Evolutionary conservation across 2,797 vertebrate genomes (phyloP).

Genomic region (Poeciliopsis paucimaculata): DNA sequence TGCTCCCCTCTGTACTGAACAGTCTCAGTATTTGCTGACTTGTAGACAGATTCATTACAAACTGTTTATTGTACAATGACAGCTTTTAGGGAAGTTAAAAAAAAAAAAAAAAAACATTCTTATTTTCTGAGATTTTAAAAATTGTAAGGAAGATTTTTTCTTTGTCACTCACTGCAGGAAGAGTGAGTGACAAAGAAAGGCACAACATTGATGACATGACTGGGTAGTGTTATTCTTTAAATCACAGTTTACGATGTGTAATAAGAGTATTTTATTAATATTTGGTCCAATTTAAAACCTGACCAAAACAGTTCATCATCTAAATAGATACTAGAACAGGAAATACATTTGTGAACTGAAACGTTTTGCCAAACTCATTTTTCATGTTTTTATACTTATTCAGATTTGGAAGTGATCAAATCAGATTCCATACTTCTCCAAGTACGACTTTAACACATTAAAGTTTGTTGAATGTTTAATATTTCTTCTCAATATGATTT

Average conservation of each 20-base stretch:
- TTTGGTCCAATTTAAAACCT: neutral
- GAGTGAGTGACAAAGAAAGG: neutral
- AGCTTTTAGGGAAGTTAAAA: neutral
- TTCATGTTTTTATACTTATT: neutral
- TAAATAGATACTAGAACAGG: neutral
- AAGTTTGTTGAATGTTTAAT: neutral
- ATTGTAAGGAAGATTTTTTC: neutral
- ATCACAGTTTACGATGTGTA: neutral
- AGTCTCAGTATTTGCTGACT: conserved; percentile 32
- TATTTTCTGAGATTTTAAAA: neutral
- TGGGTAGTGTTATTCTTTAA: neutral
- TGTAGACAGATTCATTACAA: conserved; percentile 42
- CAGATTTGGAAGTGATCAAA: neutral
- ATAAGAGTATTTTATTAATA: neutral
- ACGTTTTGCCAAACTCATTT: neutral
- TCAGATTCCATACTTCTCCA: too few species aligned
- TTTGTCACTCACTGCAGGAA: neutral
- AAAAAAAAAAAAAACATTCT: neutral
- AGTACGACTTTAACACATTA: neutral
- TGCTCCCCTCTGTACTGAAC: conserved; percentile 22
- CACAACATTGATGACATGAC: neutral
- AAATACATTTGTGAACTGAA: neutral
- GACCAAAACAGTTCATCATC: neutral
- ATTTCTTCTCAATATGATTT: neutral
- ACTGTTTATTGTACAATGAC: neutral